Evolutionary conservation across 2,113 vertebrate genomes (phyloP).

Genomic region (Eidolon helvum): DNA sequence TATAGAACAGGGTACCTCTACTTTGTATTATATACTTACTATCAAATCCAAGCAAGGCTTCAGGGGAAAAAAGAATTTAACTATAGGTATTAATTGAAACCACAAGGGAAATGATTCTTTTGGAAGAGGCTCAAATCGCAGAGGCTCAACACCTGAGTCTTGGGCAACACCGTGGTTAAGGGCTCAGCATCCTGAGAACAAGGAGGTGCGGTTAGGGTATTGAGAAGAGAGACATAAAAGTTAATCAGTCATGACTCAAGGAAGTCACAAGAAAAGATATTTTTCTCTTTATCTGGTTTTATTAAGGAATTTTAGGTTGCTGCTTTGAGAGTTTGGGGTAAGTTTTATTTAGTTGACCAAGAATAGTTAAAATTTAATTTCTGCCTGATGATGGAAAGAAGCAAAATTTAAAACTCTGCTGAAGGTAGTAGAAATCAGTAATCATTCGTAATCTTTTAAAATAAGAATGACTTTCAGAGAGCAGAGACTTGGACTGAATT

Average conservation of each 20-base stretch:
- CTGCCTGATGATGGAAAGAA: background rate
- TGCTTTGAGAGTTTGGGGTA: background rate
- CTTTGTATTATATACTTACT: background rate
- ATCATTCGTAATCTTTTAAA: background rate
- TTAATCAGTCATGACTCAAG: background rate
- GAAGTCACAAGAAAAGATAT: background rate
- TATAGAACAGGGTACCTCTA: background rate
- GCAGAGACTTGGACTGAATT: background rate
- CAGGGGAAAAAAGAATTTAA: background rate
- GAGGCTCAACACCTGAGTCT: background rate
- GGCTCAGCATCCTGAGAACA: background rate
- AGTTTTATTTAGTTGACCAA: conserved; percentile 20
- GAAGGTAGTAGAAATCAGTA: background rate
- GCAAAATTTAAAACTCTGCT: conserved; percentile 17
- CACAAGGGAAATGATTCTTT: conserved; percentile 2
- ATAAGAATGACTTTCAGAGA: conserved; percentile 8
- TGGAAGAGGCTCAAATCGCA: background rate
- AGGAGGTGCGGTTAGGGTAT: background rate
- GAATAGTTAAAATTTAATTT: conserved; percentile 45
- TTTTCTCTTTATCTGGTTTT: background rate
- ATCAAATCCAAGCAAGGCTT: background rate
- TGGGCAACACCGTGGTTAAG: background rate
- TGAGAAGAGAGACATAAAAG: background rate
- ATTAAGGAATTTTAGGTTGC: background rate
- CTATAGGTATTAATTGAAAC: background rate